Conservation (phyloP, 2,797 vertebrate genomes). For the Ficedula albicollis region DNA sequence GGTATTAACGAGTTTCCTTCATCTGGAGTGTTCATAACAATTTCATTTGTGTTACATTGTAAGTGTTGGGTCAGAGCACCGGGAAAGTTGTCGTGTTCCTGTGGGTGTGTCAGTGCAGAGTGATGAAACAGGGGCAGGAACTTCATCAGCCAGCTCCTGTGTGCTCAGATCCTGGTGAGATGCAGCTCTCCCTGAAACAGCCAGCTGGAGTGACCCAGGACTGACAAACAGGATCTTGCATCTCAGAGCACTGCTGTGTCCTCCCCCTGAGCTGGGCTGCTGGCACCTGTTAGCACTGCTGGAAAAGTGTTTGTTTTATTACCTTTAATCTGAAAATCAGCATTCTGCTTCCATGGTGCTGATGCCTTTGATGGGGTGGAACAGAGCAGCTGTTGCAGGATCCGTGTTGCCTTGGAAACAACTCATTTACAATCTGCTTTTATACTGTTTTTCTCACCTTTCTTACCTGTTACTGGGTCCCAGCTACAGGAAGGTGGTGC, state of each 20-base stretch:
- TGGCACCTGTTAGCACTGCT: neutral
- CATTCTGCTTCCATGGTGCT: neutral
- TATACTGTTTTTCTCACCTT: neutral
- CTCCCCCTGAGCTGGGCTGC: neutral
- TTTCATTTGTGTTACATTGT: accelerated
- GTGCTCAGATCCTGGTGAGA: neutral
- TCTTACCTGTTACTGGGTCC: neutral
- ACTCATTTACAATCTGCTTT: neutral
- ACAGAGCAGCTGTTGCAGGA: neutral
- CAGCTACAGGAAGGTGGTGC: neutral
- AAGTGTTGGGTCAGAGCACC: neutral
- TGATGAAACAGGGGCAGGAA: neutral
- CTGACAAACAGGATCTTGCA: neutral
- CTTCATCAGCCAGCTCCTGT: accelerated
- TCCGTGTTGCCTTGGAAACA: neutral
- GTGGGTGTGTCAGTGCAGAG: neutral
- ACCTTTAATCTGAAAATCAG: neutral
- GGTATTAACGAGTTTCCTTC: neutral
- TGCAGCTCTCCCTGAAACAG: neutral
- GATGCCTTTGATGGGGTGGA: neutral
- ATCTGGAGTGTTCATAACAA: accelerated
- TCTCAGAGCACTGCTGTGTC: too few species aligned
- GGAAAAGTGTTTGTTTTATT: neutral
- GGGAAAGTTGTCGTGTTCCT: neutral
- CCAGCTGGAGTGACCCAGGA: neutral